phyloP scores from a whole-genome alignment of 2,113 vertebrate genomes.

The Corythaixoides concolor region DNA sequence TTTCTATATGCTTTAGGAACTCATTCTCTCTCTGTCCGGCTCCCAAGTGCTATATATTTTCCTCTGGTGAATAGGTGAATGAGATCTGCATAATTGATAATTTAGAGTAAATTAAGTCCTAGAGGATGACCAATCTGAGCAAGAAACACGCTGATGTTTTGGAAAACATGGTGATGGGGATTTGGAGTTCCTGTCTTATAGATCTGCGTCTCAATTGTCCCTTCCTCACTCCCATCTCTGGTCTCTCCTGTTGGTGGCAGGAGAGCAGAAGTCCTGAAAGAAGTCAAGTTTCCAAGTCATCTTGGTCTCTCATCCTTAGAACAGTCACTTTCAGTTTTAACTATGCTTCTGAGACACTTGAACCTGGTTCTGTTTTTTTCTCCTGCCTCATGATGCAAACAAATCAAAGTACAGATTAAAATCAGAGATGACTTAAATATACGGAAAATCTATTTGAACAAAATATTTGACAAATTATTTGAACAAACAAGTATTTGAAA shows the following conservation, averaged over 20 bases:
- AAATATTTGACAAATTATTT: background rate
- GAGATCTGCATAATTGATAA: background rate
- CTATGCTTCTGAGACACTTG: background rate
- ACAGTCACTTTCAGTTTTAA: background rate
- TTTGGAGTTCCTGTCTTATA: background rate
- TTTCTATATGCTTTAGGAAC: background rate
- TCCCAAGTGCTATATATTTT: background rate
- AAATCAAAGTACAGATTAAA: background rate
- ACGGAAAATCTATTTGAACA: background rate
- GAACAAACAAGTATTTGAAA: background rate
- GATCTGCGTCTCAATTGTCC: background rate
- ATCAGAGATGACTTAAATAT: background rate
- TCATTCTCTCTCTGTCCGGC: background rate
- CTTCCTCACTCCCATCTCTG: background rate
- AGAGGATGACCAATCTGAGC: background rate
- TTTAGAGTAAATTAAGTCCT: background rate
- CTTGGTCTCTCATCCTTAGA: background rate
- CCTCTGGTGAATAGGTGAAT: background rate
- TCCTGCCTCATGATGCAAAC: background rate
- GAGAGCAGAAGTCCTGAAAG: background rate
- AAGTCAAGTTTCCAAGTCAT: background rate
- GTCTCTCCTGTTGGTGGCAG: background rate
- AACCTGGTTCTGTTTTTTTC: background rate
- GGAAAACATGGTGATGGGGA: background rate
- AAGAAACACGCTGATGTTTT: background rate